phyloP scores from a whole-genome alignment of 2,888 invertebrate genomes.

The Ceriagrion tenellum region DNA sequence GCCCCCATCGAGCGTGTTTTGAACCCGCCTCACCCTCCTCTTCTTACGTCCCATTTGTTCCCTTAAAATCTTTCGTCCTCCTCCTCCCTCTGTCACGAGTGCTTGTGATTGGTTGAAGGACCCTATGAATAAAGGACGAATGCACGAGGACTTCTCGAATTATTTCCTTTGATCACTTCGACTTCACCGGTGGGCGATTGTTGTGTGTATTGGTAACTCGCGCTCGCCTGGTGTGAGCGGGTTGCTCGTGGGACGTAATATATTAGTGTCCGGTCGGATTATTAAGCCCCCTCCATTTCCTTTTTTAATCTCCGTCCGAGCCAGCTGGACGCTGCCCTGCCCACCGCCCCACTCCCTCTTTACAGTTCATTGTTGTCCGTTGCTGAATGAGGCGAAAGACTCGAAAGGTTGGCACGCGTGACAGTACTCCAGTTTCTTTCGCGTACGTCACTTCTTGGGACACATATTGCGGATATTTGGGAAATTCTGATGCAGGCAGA shows the following conservation, averaged over 20 bases:
- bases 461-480: no score
- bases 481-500: no score
- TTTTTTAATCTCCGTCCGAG: neutral
- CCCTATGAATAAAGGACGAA: neutral
- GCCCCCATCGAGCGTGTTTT: neutral
- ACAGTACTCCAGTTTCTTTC: neutral
- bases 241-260: neutral
- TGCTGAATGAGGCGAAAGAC: neutral
- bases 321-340: neutral
- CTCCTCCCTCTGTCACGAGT: neutral
- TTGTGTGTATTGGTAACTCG: neutral
- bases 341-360: neutral
- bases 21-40: neutral
- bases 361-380: neutral
- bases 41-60: neutral
- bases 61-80: neutral
- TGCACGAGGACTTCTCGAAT: neutral
- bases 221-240: neutral
- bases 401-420: neutral
- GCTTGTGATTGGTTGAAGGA: neutral
- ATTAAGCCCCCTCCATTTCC: neutral
- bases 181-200: neutral
- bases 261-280: conserved; percentile 11
- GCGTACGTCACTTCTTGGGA: neutral
- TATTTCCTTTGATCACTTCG: conserved; percentile 6